Evolutionary conservation across 2,113 vertebrate genomes (phyloP).

Genomic region (Dicaeum eximium): DNA sequence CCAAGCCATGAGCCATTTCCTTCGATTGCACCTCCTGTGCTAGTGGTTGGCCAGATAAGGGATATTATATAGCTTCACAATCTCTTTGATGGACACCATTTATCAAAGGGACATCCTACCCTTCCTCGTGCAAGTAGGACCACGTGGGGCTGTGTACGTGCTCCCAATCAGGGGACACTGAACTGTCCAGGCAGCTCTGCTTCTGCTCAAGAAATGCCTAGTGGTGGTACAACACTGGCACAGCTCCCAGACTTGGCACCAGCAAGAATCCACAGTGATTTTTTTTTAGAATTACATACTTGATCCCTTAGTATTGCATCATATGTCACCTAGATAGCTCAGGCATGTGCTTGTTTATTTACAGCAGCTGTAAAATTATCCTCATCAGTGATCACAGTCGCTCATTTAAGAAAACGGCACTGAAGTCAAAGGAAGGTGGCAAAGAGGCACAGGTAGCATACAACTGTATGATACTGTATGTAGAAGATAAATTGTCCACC

Average conservation of each 20-base stretch:
- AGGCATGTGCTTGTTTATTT: neutral
- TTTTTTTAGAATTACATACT: neutral
- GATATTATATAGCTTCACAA: neutral
- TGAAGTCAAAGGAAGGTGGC: neutral
- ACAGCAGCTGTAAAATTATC: neutral
- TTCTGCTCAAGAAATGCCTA: neutral
- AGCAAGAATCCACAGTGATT: neutral
- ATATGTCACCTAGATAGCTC: neutral
- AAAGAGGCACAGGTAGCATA: neutral
- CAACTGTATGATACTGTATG: neutral
- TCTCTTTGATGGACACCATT: conserved; percentile 6
- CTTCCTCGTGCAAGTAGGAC: neutral
- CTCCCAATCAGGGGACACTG: neutral
- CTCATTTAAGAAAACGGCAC: neutral
- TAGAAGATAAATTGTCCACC: neutral
- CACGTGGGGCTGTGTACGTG: neutral
- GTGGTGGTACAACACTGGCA: neutral
- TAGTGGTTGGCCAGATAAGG: conserved; percentile 22
- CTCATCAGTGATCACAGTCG: neutral
- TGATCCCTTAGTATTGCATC: neutral
- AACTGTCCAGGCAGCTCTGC: neutral
- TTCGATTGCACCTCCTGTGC: neutral
- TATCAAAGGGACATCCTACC: conserved; percentile 18
- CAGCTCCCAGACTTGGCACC: neutral
- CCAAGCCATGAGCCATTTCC: conserved; percentile 17